phyloP scores from a whole-genome alignment of 2,797 vertebrate species.

The Hemitrygon akajei region DNA sequence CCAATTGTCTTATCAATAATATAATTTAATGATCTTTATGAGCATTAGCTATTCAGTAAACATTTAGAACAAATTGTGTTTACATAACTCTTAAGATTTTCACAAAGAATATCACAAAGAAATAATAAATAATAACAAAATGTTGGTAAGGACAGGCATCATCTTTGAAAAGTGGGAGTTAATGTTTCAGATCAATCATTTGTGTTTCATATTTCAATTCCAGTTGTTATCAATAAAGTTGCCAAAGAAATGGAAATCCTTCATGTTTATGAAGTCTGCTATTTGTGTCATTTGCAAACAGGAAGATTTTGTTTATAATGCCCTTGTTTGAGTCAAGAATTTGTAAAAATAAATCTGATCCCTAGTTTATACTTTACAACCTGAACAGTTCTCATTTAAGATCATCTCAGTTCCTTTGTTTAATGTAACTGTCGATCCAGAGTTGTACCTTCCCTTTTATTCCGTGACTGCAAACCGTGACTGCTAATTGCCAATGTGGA shows the following conservation, averaged over 20 bases:
- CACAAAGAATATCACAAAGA: too few species aligned
- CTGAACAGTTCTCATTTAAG: background rate
- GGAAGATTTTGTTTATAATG: background rate
- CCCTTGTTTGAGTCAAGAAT: background rate
- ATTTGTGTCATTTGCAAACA: background rate
- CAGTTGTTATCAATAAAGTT: background rate
- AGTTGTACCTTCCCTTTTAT: background rate
- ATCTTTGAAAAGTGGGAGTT: too few species aligned
- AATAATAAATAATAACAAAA: too few species aligned
- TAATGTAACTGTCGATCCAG: background rate
- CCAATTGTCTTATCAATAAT: background rate
- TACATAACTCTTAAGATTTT: background rate
- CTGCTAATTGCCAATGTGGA: background rate
- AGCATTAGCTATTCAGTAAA: background rate
- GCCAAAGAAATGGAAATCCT: background rate
- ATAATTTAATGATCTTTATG: background rate
- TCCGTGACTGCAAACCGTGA: background rate
- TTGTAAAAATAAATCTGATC: background rate
- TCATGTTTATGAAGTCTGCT: background rate
- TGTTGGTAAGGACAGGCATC: too few species aligned
- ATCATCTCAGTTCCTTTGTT: background rate
- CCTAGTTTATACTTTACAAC: background rate
- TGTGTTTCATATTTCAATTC: too few species aligned
- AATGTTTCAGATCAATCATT: too few species aligned
- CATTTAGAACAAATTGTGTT: background rate